phyloP scores from a whole-genome alignment of 1,140 invertebrate genomes.

The Campoletis sonorensis region DNA sequence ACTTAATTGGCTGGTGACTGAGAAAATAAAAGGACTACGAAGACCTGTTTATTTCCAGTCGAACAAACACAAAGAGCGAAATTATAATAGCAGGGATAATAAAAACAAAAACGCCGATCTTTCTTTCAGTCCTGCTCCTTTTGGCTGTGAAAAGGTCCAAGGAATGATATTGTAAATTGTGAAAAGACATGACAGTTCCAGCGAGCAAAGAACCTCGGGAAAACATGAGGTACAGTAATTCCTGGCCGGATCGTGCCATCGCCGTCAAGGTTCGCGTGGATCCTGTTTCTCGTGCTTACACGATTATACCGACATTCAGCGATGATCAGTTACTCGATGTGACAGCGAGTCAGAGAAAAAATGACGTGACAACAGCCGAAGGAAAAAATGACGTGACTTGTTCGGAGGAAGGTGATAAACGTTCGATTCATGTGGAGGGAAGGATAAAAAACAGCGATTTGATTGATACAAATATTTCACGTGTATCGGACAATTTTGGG shows the following conservation, averaged over 20 bases:
- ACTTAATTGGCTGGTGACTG: constrained; percentile 5
- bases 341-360: background rate
- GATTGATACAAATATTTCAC: constrained; percentile 11
- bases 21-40: background rate
- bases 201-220: constrained; percentile 46
- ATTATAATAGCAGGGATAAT: no score
- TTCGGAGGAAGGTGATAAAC: background rate
- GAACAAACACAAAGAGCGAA: background rate
- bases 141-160: background rate
- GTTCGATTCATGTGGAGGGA: background rate
- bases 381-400: background rate
- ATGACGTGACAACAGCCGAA: background rate
- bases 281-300: constrained; percentile 63
- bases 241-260: constrained; percentile 62
- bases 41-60: background rate
- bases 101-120: no score
- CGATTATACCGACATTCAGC: constrained; percentile 60
- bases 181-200: constrained; percentile 57
- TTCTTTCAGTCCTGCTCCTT: no score
- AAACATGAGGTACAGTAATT: constrained; percentile 66
- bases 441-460: background rate
- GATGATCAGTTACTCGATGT: constrained; percentile 6
- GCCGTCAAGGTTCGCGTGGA: constrained; percentile 65
- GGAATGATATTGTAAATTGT: constrained; percentile 34
- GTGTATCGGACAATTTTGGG: background rate